Percentiles rank a stretch among this genome's conserved stretches.
These are phyloP conservation scores for Malurus alboscapulatus DNA, from an alignment of 2,113 vertebrate species.

Conservation along the genomic window DNA sequence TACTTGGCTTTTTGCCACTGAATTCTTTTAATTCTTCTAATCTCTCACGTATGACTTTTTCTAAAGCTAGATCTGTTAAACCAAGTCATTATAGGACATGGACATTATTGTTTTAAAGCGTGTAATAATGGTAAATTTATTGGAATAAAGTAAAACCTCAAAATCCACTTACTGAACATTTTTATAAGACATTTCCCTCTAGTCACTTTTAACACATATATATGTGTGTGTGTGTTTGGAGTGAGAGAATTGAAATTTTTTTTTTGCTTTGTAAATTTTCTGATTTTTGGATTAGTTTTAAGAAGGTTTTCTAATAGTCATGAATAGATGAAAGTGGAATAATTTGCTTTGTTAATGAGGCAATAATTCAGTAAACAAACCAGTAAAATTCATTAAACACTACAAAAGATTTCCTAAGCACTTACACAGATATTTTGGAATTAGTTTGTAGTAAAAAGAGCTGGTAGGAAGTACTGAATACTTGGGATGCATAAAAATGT, in stretches of 20 bases:
- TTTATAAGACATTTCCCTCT: not conserved
- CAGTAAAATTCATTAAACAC: not conserved
- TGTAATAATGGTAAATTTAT: not conserved
- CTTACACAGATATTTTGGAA: not conserved
- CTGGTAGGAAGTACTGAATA: not conserved
- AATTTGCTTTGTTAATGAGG: not conserved
- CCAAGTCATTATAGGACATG: not conserved
- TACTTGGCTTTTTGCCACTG: not conserved
- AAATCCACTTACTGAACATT: not conserved
- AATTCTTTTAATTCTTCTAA: not conserved
- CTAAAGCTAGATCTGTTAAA: not conserved
- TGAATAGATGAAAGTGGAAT: not conserved
- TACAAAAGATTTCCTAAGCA: not conserved
- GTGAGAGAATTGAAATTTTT: not conserved
- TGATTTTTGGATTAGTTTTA: not conserved
- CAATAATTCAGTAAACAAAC: not conserved
- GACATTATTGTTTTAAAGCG: not conserved
- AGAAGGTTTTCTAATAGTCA: not conserved
- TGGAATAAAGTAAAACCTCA: not conserved
- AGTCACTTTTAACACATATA: not conserved
- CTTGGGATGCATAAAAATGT: not conserved
- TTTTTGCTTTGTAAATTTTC: not conserved
- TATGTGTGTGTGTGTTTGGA: not conserved
- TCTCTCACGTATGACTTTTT: not conserved
- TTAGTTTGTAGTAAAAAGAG: not conserved